Evolutionary conservation across 2,113 vertebrate genomes (phyloP).

Genomic region (Cheirogaleus medius): DNA sequence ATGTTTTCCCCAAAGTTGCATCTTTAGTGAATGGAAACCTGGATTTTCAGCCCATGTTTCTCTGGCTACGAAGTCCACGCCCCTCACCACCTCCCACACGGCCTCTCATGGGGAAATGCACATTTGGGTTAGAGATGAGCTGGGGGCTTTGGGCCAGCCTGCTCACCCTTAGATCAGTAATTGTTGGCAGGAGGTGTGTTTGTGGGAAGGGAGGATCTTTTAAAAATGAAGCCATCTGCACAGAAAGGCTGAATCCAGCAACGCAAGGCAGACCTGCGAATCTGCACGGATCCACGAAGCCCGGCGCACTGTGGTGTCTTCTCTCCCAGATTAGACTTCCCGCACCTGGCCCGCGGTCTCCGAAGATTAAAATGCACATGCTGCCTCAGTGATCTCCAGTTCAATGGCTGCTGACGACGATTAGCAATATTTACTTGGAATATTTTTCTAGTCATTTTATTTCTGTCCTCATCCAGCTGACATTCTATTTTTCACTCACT

Average conservation of each 20-base stretch:
- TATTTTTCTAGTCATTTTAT: background rate
- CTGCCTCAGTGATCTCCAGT: background rate
- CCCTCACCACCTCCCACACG: background rate
- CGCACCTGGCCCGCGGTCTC: background rate
- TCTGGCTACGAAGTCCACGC: background rate
- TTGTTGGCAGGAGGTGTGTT: background rate
- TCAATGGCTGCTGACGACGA: background rate
- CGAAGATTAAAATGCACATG: background rate
- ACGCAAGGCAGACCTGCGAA: background rate
- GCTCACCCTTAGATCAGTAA: rapidly evolving
- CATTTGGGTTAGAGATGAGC: no score
- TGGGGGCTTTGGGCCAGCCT: background rate
- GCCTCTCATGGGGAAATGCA: background rate
- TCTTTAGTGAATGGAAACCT: background rate
- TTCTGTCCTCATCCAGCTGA: constrained; percentile 30
- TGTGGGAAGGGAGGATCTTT: background rate
- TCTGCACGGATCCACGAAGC: background rate
- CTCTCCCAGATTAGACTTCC: background rate
- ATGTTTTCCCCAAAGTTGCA: no score
- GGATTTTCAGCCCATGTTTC: background rate
- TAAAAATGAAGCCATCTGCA: background rate
- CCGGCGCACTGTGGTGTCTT: background rate
- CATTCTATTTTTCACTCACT: background rate
- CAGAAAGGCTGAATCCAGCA: background rate
- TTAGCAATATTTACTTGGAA: background rate